Conservation (phyloP, 2,888 invertebrate genomes). For the Pristionchus mayeri region DNA sequence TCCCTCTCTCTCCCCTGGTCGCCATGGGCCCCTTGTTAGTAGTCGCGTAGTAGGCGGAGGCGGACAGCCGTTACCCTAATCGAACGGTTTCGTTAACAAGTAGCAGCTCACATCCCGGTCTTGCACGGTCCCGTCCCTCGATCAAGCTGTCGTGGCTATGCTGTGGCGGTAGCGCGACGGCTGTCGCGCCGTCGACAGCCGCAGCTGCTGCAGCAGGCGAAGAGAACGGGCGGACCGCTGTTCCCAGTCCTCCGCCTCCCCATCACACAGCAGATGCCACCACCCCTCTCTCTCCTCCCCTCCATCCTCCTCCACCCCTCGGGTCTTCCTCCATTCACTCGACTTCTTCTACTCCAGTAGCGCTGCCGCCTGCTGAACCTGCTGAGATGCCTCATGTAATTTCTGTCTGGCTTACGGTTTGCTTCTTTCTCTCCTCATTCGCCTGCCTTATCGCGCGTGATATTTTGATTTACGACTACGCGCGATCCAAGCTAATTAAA, state of each 20-base stretch:
- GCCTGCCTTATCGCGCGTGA: background rate
- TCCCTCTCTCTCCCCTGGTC: background rate
- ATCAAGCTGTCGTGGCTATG: conserved; percentile 18
- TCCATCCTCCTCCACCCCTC: background rate
- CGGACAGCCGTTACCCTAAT: background rate
- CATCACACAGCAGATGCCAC: background rate
- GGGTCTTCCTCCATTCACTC: no score
- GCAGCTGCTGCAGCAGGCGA: background rate
- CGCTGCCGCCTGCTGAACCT: background rate
- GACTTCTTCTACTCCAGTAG: background rate
- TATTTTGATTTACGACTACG: background rate
- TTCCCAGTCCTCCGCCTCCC: background rate
- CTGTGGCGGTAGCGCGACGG: background rate
- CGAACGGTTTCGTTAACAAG: no score
- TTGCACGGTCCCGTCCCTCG: background rate
- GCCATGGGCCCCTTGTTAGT: background rate
- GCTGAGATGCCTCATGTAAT: conserved; percentile 37
- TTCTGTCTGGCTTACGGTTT: conserved; percentile 44
- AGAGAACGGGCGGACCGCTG: background rate
- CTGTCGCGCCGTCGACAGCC: background rate
- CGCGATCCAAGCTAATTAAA: background rate
- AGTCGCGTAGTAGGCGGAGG: background rate
- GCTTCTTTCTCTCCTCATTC: background rate
- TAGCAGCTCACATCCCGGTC: no score
- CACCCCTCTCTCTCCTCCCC: background rate